A percentile compares a stretch with the other conserved stretches of the same genome.
These are phyloP conservation scores for Mechanitis messenoides DNA, from an alignment of 2,888 invertebrate species.

Conservation along the genomic window DNA sequence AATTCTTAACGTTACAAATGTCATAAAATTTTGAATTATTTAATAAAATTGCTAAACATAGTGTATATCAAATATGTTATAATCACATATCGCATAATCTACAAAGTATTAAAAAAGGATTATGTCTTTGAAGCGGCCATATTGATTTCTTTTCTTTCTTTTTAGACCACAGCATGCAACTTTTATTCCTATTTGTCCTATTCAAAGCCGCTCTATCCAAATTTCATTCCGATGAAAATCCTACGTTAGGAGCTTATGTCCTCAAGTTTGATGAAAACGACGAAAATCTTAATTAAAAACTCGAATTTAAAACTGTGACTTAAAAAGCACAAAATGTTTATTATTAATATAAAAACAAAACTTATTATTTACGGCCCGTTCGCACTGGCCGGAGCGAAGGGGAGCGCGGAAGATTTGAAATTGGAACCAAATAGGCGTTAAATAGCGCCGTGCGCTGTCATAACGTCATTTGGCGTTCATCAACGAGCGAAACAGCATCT, in stretches of 20 bases:
- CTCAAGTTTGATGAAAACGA: constrained; percentile 43
- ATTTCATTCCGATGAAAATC: constrained; percentile 61
- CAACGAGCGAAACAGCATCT: constrained; percentile 73
- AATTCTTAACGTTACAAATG: too few relatives aligned
- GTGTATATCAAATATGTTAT: too few relatives aligned
- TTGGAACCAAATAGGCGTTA: constrained; percentile 82
- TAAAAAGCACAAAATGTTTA: constrained; percentile 8
- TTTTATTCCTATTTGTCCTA: constrained; percentile 58
- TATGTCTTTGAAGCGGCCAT: constrained; percentile 35
- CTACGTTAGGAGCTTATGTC: constrained; percentile 46
- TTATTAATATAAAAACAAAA: constrained; percentile 53
- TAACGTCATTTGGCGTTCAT: constrained; percentile 76
- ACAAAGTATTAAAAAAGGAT: not conserved
- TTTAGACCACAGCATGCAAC: constrained; percentile 50
- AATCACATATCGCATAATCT: not conserved
- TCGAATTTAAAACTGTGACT: constrained; percentile 22
- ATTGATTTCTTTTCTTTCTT: constrained; percentile 65
- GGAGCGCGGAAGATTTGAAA: constrained; percentile 76
- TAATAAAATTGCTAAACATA: too few relatives aligned
- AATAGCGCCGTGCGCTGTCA: constrained; percentile 78
- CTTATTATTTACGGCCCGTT: constrained; percentile 65
- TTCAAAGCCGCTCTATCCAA: constrained; percentile 53
- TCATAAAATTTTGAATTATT: too few relatives aligned
- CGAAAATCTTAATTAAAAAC: constrained; percentile 47
- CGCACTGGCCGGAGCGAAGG: constrained; percentile 67